phyloP scores from a whole-genome alignment of 2,113 vertebrate species.

The Malurus alboscapulatus region DNA sequence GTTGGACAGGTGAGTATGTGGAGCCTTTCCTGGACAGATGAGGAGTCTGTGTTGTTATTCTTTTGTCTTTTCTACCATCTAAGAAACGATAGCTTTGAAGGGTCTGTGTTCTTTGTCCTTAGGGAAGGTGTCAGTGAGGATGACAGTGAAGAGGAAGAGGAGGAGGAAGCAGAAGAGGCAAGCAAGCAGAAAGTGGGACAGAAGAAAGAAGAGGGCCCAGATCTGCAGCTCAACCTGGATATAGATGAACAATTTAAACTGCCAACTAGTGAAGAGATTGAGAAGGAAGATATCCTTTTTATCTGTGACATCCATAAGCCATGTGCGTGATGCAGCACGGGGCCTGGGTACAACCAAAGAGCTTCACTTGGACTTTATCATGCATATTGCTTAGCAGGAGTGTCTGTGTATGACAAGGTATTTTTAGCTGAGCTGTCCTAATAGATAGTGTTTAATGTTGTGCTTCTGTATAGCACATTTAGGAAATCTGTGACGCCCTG shows the following conservation, averaged over 20 bases:
- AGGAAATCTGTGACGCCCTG: neutral
- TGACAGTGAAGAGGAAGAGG: constrained; percentile 58
- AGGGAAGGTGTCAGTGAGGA: constrained; percentile 70
- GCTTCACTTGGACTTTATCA: neutral
- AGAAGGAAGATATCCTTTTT: constrained; percentile 85
- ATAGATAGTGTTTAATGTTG: neutral
- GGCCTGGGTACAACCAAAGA: neutral
- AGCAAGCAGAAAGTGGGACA: neutral
- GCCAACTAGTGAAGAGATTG: constrained; percentile 80
- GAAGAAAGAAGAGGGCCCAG: constrained; percentile 65
- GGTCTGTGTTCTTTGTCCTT: neutral
- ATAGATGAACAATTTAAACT: constrained; percentile 82
- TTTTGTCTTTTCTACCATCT: neutral
- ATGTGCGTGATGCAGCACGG: fast-evolving
- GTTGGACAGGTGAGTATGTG: constrained; percentile 48
- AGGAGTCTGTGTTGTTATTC: neutral
- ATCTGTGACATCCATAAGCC: neutral
- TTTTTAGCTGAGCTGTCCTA: constrained; percentile 4
- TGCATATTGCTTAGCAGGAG: neutral
- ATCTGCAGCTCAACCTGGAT: constrained; percentile 85
- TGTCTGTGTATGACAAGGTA: neutral
- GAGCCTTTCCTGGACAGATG: neutral
- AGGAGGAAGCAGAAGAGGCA: neutral
- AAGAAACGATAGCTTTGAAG: neutral
- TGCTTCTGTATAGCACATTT: neutral